These are phyloP conservation scores for Echinarachnius parma DNA, from an alignment of 53 echinoderm and acorn worm genomes.

Conservation along the genomic window DNA sequence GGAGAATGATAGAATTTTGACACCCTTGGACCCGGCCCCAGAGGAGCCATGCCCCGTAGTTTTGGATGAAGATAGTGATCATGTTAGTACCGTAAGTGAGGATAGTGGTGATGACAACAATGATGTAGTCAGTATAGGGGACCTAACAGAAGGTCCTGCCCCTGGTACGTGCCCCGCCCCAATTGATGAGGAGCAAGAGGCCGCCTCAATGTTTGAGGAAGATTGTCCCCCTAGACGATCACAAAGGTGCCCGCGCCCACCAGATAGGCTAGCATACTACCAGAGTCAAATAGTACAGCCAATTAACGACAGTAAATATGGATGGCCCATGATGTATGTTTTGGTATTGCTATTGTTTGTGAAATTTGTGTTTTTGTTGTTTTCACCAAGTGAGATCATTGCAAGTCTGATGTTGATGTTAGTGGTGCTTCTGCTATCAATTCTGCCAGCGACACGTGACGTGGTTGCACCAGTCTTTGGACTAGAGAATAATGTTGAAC, in stretches of 20 bases:
- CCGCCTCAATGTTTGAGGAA: slow-evolving; percentile 1
- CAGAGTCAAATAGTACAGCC: neutral
- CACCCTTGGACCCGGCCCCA: neutral
- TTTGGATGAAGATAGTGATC: neutral
- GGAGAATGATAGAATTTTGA: neutral
- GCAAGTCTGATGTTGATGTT: slow-evolving; percentile 4
- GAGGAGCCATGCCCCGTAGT: too few relatives aligned
- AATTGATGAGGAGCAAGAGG: slow-evolving; percentile 1
- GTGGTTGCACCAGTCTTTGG: too few relatives aligned
- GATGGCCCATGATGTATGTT: neutral
- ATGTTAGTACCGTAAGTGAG: neutral
- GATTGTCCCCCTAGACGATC: slow-evolving; percentile 15
- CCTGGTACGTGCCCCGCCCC: neutral
- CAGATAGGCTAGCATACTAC: slow-evolving; percentile 1
- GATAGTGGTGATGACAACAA: slow-evolving; percentile 7
- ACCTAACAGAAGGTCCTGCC: neutral
- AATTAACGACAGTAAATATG: neutral
- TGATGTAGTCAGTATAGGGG: neutral
- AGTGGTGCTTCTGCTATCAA: too few relatives aligned
- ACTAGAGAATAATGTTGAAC: too few relatives aligned
- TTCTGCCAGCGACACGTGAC: too few relatives aligned
- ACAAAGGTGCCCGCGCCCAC: slow-evolving; percentile 8
- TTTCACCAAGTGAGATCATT: slow-evolving; percentile 10
- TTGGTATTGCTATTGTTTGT: slow-evolving; percentile 2
- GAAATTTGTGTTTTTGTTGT: neutral